Percentiles rank a stretch among this genome's conserved stretches.
phyloP scores from a whole-genome alignment of 1,140 invertebrate genomes.

The Vanessa atalanta region DNA sequence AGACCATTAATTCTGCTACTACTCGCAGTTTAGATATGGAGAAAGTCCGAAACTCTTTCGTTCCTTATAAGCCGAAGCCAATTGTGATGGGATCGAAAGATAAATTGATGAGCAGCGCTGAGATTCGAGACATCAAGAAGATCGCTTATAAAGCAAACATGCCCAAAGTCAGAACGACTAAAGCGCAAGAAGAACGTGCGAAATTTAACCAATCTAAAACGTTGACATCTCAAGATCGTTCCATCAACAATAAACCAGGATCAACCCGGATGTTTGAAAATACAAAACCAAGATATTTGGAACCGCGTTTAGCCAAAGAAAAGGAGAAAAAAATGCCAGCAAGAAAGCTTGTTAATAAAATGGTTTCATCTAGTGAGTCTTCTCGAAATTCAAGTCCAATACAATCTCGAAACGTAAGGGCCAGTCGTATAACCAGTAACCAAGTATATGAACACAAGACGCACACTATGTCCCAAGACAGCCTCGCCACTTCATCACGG shows the following conservation, averaged over 20 bases:
- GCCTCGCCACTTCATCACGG: conserved; percentile 58
- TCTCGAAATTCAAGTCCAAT: conserved; percentile 65
- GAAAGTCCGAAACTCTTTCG: conserved; percentile 62
- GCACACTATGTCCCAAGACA: conserved; percentile 63
- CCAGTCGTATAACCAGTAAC: conserved; percentile 33
- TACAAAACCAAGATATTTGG: conserved; percentile 60
- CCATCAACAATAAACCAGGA: conserved; percentile 31
- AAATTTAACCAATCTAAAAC: conserved; percentile 64
- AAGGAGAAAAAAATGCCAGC: conserved; percentile 39
- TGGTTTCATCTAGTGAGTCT: conserved; percentile 65
- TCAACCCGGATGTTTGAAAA: conserved; percentile 49
- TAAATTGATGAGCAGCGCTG: conserved; percentile 44
- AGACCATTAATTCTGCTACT: conserved; percentile 24
- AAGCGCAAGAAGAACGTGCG: conserved; percentile 68
- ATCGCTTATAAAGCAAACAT: conserved; percentile 25
- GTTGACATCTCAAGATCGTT: conserved; percentile 45
- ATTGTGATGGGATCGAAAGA: conserved; percentile 39
- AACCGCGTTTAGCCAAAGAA: conserved; percentile 41
- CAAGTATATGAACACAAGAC: conserved; percentile 34
- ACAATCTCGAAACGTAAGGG: conserved; percentile 43
- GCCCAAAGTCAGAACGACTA: conserved; percentile 66
- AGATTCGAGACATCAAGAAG: conserved; percentile 48
- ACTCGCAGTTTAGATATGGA: conserved; percentile 59
- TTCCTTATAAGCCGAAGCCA: conserved; percentile 62
- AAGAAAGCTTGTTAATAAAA: conserved; percentile 48